phyloP scores from a whole-genome alignment of 2,113 vertebrate genomes.

The Caloenas nicobarica region DNA sequence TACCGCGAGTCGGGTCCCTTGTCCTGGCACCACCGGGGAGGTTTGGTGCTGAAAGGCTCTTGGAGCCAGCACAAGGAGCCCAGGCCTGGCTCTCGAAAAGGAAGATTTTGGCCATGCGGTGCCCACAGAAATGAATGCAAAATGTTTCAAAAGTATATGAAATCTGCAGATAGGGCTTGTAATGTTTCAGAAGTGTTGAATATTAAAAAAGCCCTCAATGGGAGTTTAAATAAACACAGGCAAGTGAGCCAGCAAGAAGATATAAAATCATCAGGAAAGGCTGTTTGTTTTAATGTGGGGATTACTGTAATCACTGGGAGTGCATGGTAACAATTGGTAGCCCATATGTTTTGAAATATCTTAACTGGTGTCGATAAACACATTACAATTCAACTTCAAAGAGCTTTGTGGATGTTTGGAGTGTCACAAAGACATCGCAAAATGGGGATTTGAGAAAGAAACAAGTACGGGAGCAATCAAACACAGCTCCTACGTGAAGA shows the following conservation, averaged over 20 bases:
- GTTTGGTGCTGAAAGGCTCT: neutral
- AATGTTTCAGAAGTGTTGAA: neutral
- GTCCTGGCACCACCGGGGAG: neutral
- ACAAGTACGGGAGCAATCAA: constrained; percentile 40
- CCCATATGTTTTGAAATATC: constrained; percentile 67
- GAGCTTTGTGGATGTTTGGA: constrained; percentile 69
- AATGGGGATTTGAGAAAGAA: neutral
- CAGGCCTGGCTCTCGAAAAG: neutral
- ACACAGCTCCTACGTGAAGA: neutral
- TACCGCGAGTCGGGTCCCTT: neutral
- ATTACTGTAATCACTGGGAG: constrained; percentile 63
- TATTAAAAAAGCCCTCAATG: neutral
- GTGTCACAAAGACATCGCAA: neutral
- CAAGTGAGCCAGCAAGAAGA: constrained; percentile 51
- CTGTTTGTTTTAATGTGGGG: constrained; percentile 69
- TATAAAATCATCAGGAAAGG: constrained; percentile 65
- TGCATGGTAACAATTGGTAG: constrained; percentile 76
- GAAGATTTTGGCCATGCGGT: neutral
- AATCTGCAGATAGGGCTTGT: neutral
- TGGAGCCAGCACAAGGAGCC: neutral
- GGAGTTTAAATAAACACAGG: constrained; percentile 56
- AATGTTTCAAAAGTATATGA: neutral
- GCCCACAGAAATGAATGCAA: neutral
- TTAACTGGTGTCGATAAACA: constrained; percentile 77
- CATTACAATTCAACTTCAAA: constrained; percentile 75